phyloP scores from a whole-genome alignment of 2,888 invertebrate genomes.

The Hyppa rectilinea region DNA sequence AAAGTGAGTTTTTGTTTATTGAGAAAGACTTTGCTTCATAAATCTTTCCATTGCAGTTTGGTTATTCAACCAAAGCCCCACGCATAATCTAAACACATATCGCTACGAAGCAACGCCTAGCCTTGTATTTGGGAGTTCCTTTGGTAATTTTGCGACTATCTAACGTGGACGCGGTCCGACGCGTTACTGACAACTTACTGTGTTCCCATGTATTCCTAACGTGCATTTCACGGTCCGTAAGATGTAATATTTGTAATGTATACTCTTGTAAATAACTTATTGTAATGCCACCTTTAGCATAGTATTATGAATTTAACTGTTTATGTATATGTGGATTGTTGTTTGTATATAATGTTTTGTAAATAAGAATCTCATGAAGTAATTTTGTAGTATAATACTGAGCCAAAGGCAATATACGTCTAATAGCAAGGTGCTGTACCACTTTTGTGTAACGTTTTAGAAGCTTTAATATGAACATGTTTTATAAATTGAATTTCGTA shows the following conservation, averaged over 20 bases:
- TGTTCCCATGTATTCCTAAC: constrained; percentile 57
- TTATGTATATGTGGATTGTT: constrained; percentile 65
- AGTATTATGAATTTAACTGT: constrained; percentile 61
- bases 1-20: constrained; percentile 5
- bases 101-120: constrained; percentile 18
- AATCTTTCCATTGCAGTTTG: background rate
- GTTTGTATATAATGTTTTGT: constrained; percentile 75
- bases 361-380: constrained; percentile 81
- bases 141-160: constrained; percentile 51
- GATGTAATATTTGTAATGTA: constrained; percentile 61
- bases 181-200: constrained; percentile 39
- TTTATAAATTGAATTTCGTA: constrained; percentile 79
- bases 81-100: constrained; percentile 11
- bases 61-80: background rate
- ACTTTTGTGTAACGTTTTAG: constrained; percentile 79
- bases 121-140: constrained; percentile 62
- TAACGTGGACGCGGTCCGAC: background rate
- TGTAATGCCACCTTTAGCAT: constrained; percentile 78
- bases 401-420: constrained; percentile 88
- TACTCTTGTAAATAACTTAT: constrained; percentile 75
- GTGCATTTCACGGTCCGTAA: constrained; percentile 73
- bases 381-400: constrained; percentile 74
- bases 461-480: constrained; percentile 80
- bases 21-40: background rate
- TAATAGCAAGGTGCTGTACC: constrained; percentile 86